Percentiles rank a stretch among this genome's conserved stretches.
These are phyloP conservation scores for Spongilla lacustris DNA, from an alignment of 37 sponge, comb jelly and placozoan genomes.

Conservation along the genomic window DNA sequence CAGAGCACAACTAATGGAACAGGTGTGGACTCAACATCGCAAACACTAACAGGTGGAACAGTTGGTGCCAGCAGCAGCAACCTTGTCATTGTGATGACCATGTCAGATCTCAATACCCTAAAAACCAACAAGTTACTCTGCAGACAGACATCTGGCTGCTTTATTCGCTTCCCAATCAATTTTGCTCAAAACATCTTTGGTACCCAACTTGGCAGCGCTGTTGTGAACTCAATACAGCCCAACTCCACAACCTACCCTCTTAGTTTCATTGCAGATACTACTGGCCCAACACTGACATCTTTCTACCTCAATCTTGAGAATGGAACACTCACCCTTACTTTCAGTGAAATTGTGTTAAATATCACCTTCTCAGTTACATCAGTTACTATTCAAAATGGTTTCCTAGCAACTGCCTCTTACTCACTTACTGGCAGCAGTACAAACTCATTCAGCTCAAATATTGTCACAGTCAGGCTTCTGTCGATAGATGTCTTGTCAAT, in stretches of 20 bases:
- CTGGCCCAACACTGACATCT: conserved; percentile 69
- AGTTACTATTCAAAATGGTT: conserved; percentile 66
- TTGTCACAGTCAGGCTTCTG: conserved; percentile 28
- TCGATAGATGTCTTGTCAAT: conserved; percentile 50
- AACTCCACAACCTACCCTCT: conserved; percentile 61
- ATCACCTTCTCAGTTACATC: conserved; percentile 27
- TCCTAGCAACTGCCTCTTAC: conserved; percentile 47
- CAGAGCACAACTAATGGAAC: conserved; percentile 64
- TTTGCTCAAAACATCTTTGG: conserved; percentile 78
- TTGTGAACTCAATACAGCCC: conserved; percentile 51
- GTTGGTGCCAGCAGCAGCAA: conserved; percentile 73
- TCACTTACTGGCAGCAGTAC: conserved; percentile 63
- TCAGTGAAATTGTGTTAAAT: conserved; percentile 67
- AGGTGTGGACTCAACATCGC: conserved; percentile 52
- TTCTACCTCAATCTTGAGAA: conserved; percentile 81
- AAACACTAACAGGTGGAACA: conserved; percentile 62
- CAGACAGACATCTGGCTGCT: conserved; percentile 69
- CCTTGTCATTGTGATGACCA: conserved; percentile 53
- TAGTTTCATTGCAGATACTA: conserved; percentile 59
- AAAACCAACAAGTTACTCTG: conserved; percentile 68
- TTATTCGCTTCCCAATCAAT: conserved; percentile 56
- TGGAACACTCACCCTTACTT: conserved; percentile 55
- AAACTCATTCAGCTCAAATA: conserved; percentile 34
- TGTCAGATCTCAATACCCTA: conserved; percentile 72
- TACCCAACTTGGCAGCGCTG: conserved; percentile 55